phyloP scores from a whole-genome alignment of 1,140 invertebrate genomes.

The Drosophila paulistorum region DNA sequence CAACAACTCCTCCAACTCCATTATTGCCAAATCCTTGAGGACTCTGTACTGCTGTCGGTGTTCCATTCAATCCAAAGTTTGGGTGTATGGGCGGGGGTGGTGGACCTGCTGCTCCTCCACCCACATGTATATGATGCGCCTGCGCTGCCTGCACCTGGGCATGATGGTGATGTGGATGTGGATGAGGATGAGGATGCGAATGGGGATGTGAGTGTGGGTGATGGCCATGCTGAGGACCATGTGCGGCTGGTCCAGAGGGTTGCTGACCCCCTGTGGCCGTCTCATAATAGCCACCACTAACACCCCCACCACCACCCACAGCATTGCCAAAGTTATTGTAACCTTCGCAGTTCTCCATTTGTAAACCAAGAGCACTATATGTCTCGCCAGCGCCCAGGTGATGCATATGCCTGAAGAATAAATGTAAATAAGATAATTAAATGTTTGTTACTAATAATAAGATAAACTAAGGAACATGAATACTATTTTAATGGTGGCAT shows the following conservation, averaged over 20 bases:
- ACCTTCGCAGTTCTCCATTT: constrained; percentile 82
- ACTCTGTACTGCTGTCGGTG: constrained; percentile 48
- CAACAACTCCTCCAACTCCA: constrained; percentile 15
- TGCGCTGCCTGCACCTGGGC: constrained; percentile 84
- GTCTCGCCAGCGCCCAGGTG: constrained; percentile 70
- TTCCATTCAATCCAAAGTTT: constrained; percentile 58
- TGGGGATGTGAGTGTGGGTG: constrained; percentile 38
- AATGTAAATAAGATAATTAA: background rate
- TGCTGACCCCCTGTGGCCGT: constrained; percentile 47
- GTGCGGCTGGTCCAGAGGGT: constrained; percentile 53
- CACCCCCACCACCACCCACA: constrained; percentile 4
- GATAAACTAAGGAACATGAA: no score
- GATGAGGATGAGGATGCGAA: constrained; percentile 83
- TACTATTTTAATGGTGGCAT: no score
- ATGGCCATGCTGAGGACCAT: constrained; percentile 42
- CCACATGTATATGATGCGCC: constrained; percentile 75
- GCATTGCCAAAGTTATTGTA: constrained; percentile 67
- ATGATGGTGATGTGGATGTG: constrained; percentile 83
- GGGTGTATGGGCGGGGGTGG: constrained; percentile 56
- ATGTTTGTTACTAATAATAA: background rate
- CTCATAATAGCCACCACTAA: constrained; percentile 53
- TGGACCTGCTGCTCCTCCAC: constrained; percentile 43
- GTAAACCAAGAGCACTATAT: constrained; percentile 75
- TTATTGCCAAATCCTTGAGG: constrained; percentile 57
- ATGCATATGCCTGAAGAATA: constrained; percentile 58